Evolutionary conservation across 1,140 invertebrate species (phyloP).

Genomic region (Centruroides sculpturatus): DNA sequence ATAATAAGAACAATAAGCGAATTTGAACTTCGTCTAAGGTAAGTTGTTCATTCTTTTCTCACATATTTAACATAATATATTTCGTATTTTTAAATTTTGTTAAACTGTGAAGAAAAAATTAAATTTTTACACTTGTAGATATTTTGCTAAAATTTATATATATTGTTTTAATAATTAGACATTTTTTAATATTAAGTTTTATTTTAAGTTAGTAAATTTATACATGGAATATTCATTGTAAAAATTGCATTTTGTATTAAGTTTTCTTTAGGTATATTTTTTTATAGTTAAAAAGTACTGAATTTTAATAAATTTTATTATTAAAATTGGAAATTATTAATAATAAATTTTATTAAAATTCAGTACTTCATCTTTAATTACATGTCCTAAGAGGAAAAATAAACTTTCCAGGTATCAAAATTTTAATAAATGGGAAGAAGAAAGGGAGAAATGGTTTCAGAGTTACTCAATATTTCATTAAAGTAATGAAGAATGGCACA

Average conservation of each 20-base stretch:
- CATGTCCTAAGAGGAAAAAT: background rate
- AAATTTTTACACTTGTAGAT: background rate
- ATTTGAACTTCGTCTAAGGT: background rate
- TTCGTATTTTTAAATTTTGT: background rate
- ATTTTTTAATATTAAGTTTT: too few relatives aligned
- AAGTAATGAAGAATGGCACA: background rate
- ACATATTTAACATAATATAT: background rate
- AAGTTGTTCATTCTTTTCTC: background rate
- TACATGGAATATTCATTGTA: background rate
- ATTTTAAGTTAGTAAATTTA: background rate
- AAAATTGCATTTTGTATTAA: background rate
- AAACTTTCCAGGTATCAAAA: background rate
- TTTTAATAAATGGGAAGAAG: background rate
- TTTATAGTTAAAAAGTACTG: too few relatives aligned
- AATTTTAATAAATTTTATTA: too few relatives aligned
- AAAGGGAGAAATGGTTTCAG: background rate
- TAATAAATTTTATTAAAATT: background rate
- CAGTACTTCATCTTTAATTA: background rate
- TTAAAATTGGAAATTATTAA: too few relatives aligned
- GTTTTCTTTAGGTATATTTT: background rate
- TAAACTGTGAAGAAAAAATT: background rate
- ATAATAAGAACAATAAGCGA: background rate
- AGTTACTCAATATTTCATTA: background rate
- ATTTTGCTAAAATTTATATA: background rate
- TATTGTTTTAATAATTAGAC: background rate